Conservation (phyloP, 2,888 invertebrate species). For the Portevinia maculata region DNA sequence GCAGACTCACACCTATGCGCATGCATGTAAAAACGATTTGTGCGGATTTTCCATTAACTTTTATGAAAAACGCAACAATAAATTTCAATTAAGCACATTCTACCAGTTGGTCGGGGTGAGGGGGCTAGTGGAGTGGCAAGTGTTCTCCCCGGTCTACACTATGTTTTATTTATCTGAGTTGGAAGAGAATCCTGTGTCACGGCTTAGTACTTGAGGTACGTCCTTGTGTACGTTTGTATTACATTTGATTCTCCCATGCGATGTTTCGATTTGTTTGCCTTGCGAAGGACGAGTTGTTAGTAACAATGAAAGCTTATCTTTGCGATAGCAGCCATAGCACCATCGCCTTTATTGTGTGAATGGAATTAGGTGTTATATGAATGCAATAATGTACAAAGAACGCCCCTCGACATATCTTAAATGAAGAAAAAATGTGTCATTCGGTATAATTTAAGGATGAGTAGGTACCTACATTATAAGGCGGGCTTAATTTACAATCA, state of each 20-base stretch:
- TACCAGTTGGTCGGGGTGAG: conserved; percentile 18
- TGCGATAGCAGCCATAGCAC: conserved; percentile 18
- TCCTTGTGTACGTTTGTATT: conserved; percentile 40
- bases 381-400: conserved; percentile 56
- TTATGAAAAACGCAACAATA: conserved; percentile 70
- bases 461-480: background rate
- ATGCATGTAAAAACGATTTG: conserved; percentile 56
- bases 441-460: conserved; percentile 9
- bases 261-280: conserved; percentile 65
- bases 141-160: conserved; percentile 40
- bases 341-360: conserved; percentile 20
- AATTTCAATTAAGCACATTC: conserved; percentile 73
- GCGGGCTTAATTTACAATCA: conserved; percentile 1
- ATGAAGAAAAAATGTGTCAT: conserved; percentile 57
- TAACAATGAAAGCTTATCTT: conserved; percentile 51
- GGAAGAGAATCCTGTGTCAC: conserved; percentile 59
- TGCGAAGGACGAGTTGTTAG: conserved; percentile 13
- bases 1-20: conserved; percentile 4
- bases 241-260: conserved; percentile 42
- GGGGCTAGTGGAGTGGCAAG: conserved; percentile 2
- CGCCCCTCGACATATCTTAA: conserved; percentile 35
- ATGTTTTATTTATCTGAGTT: conserved; percentile 57
- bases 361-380: conserved; percentile 44
- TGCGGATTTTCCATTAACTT: conserved; percentile 71
- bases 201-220: conserved; percentile 52